These are phyloP conservation scores for Caenorhabditis afra DNA, from an alignment of 2,888 invertebrate species.

Conservation along the genomic window DNA sequence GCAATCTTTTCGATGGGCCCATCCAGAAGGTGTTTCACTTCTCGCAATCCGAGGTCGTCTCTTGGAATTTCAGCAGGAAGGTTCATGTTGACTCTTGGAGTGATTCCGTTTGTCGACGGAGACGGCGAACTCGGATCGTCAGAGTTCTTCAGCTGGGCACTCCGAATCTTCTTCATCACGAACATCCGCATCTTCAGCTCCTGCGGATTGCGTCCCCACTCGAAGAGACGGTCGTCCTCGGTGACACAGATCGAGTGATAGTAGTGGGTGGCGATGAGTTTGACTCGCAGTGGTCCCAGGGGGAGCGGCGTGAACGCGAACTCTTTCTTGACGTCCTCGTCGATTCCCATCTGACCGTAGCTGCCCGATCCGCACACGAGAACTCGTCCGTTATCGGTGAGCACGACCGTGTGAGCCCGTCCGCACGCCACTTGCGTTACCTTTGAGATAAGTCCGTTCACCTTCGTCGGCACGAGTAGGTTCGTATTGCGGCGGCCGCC, in stretches of 20 bases:
- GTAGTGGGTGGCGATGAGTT: constrained; percentile 64
- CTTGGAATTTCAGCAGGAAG: constrained; percentile 67
- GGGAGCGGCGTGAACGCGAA: constrained; percentile 55
- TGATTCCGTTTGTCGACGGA: constrained; percentile 11
- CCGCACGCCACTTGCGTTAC: constrained; percentile 63
- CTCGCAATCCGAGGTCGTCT: constrained; percentile 66
- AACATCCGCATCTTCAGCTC: constrained; percentile 74
- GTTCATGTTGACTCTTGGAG: constrained; percentile 48
- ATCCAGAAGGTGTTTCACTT: constrained; percentile 65
- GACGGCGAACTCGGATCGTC: constrained; percentile 36
- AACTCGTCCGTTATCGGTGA: constrained; percentile 61
- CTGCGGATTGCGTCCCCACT: constrained; percentile 77
- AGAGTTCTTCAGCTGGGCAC: constrained; percentile 55
- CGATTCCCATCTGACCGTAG: constrained; percentile 69
- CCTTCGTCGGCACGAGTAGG: constrained; percentile 48
- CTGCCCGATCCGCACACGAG: constrained; percentile 61
- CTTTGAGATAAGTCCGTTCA: constrained; percentile 50
- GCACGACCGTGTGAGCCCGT: constrained; percentile 66
- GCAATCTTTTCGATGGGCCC: constrained; percentile 63
- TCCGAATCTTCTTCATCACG: constrained; percentile 67
- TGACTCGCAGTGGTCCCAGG: constrained; percentile 39
- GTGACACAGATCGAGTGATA: constrained; percentile 75
- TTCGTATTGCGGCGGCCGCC: constrained; percentile 46
- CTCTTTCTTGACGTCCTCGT: constrained; percentile 66
- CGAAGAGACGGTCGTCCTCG: constrained; percentile 63